phyloP scores from a whole-genome alignment of 2,797 vertebrate genomes.

The Cirrhinus mrigala region DNA sequence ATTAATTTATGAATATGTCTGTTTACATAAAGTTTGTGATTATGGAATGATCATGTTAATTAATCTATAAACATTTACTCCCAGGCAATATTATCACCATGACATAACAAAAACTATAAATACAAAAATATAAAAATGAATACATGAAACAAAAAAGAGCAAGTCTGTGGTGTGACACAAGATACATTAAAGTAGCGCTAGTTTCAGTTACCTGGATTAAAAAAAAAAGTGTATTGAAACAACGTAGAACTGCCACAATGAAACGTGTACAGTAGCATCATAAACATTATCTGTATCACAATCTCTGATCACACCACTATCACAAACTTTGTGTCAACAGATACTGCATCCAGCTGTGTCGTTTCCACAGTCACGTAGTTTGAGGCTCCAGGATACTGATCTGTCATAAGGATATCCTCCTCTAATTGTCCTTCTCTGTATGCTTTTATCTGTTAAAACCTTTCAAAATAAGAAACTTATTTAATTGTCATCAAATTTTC shows the following conservation, averaged over 20 bases:
- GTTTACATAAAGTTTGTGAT: slow-evolving; percentile 5
- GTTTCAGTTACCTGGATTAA: neutral
- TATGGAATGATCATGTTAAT: neutral
- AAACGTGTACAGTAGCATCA: neutral
- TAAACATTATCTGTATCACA: neutral
- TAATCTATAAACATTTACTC: too few species aligned
- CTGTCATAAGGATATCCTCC: neutral
- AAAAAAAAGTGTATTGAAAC: too few species aligned
- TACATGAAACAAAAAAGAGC: neutral
- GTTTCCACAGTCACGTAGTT: neutral
- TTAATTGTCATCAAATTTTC: too few species aligned
- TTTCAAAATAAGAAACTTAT: neutral
- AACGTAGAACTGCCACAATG: neutral
- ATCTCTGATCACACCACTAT: neutral
- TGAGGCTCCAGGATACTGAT: neutral
- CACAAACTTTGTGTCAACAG: slow-evolving; percentile 8
- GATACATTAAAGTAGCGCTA: neutral
- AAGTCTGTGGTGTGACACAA: neutral
- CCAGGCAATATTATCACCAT: neutral
- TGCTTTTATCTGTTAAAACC: neutral
- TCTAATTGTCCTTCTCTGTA: neutral
- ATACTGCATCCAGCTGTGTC: neutral
- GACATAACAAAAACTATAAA: neutral
- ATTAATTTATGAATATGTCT: neutral
- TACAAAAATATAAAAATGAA: neutral